Base-by-base conservation (phyloP, 2,888 invertebrate genomes). In the Ceratothoa steindachneri region DNA sequence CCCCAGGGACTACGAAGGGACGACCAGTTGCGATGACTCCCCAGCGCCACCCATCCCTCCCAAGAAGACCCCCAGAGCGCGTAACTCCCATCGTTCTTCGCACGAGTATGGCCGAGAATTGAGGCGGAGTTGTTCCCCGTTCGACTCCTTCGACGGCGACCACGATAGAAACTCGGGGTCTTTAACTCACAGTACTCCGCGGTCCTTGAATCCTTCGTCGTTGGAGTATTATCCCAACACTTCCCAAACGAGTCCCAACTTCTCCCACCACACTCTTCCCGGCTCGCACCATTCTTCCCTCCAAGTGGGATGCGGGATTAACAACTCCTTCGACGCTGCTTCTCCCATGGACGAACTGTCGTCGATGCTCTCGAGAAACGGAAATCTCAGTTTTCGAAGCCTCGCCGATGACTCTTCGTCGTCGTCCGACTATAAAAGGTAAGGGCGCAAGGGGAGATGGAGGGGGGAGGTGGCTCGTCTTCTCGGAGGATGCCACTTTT, bases 11-110 rank as follows among this genome's bases (percentile, higher is more conserved):
- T 15, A 60, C 22, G 60, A 60, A 24, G 60, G n/a, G 9, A 60
- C 60, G 24, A 60, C 22, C 27, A 60, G 60, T 60, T 60, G 60
- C 24, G 60, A 60, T 60, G 60, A 60, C 12, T 15, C n/a, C n/a
- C 12, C 60, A 12, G 60, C 60, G 12, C 60, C 60, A 12, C 60
- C 60, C n/a, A 60, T 4, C 27, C 2, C 60, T 24, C 60, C 60
- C 19, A 60, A 60, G 60, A 60, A 60, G 27, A 60, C n/a, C 22
- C 12, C 24, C 9, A 60, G 24, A 24, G 60, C 22, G 19, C 19
- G 60, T 22, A 60, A 24, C 2, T 24, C 60, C 60, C 27, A 22
- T 24, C n/a, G 60, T 12, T 60, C 60, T 1, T 60, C 60, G 15
- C 19, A 51, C 52, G 52, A 51, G 3, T 51, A n/a, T 51, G n/a